Evolutionary conservation across 2,888 invertebrate genomes (phyloP).

Genomic region (Euplexia lucipara): DNA sequence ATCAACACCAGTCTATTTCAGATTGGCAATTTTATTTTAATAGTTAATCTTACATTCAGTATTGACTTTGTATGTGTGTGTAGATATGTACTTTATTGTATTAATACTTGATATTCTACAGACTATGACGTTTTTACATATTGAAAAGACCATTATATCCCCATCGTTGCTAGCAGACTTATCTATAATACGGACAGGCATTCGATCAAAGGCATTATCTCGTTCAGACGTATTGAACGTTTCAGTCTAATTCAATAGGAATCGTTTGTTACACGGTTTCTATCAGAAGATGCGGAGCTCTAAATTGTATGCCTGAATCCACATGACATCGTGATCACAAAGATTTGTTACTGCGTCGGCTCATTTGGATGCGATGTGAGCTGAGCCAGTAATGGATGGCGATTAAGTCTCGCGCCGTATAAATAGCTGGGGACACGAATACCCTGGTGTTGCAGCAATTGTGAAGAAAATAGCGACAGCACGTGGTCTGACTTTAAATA

Average conservation of each 20-base stretch:
- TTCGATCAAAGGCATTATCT: slow-evolving; percentile 70
- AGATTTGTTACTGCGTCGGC: slow-evolving; percentile 67
- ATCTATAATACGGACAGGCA: slow-evolving; percentile 60
- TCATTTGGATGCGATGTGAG: slow-evolving; percentile 77
- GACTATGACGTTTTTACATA: not conserved
- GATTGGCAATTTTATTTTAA: slow-evolving; percentile 31
- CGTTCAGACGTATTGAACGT: slow-evolving; percentile 66
- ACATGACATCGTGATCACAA: slow-evolving; percentile 50
- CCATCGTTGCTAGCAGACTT: slow-evolving; percentile 53
- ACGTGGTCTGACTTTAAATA: slow-evolving; percentile 65
- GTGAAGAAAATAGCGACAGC: slow-evolving; percentile 73
- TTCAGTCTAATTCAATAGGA: slow-evolving; percentile 20
- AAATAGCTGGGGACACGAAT: slow-evolving; percentile 74
- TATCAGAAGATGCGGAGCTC: slow-evolving; percentile 28
- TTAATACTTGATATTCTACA: not conserved
- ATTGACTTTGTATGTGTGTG: not conserved
- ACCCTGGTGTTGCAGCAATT: slow-evolving; percentile 69
- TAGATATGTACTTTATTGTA: slow-evolving; percentile 1
- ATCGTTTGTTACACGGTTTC: slow-evolving; percentile 22
- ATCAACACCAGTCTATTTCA: slow-evolving; percentile 9
- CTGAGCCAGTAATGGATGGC: slow-evolving; percentile 71
- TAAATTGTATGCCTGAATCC: slow-evolving; percentile 43
- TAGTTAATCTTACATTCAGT: not conserved
- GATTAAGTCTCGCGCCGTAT: slow-evolving; percentile 75
- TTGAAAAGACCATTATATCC: slow-evolving; percentile 44